phyloP scores from a whole-genome alignment of 2,797 vertebrate genomes.

The Falco novaeseelandiae region DNA sequence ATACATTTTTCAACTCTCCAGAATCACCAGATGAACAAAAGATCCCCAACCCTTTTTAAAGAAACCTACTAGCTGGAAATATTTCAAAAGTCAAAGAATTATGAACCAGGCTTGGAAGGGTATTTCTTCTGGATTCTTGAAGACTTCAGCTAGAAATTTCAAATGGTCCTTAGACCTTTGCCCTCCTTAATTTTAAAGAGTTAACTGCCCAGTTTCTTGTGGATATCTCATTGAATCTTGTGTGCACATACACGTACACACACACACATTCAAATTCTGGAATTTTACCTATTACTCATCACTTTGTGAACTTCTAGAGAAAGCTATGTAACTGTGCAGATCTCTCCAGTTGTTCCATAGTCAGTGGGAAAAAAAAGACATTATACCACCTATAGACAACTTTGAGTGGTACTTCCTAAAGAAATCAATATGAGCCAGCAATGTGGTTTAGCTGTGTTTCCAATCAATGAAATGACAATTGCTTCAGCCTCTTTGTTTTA shows the following conservation, averaged over 20 bases:
- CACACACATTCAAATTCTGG: not conserved
- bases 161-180: not conserved
- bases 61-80: not conserved
- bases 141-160: not conserved
- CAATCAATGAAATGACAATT: not conserved
- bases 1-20: not conserved
- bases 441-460: not conserved
- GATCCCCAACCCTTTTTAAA: not conserved
- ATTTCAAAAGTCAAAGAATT: not conserved
- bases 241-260: fast-evolving
- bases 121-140: not conserved
- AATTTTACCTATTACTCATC: not conserved
- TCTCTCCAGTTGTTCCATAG: not conserved
- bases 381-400: not conserved
- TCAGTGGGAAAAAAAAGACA: not conserved
- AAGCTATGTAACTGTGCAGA: not conserved
- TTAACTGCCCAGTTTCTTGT: not conserved
- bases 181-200: not conserved
- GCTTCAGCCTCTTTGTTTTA: not conserved
- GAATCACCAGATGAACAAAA: not conserved
- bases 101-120: not conserved
- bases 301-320: not conserved
- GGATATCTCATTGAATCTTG: not conserved
- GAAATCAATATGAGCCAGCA: not conserved
- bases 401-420: not conserved